phyloP scores from a whole-genome alignment of 2,113 vertebrate genomes.

The Dascyllus trimaculatus region DNA sequence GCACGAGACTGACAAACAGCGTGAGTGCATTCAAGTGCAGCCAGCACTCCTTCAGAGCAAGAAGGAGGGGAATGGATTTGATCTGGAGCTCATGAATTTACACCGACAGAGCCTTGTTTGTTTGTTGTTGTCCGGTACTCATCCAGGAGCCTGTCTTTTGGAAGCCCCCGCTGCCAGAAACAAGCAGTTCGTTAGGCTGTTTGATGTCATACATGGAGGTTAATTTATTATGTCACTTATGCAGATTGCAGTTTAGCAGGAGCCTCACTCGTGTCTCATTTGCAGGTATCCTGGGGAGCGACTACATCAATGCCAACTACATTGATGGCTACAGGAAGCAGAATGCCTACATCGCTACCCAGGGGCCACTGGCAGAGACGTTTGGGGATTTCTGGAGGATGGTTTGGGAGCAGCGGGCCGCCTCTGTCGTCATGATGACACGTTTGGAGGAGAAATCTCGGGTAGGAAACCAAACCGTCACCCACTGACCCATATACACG shows the following conservation, averaged over 20 bases:
- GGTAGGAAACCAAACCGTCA: conserved; percentile 78
- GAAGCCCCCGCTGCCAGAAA: conserved; percentile 37
- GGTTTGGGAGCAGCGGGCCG: conserved; percentile 98
- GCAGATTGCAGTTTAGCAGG: conserved; percentile 52
- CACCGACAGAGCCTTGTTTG: conserved; percentile 65
- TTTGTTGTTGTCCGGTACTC: conserved; percentile 61
- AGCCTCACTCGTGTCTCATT: conserved; percentile 42
- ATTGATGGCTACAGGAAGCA: conserved; percentile 98
- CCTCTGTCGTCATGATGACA: conserved; percentile 99
- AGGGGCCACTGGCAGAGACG: conserved; percentile 95
- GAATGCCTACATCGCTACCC: conserved; percentile 98
- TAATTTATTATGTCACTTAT: conserved; percentile 54
- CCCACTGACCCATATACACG: conserved; percentile 27
- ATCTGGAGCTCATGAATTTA: conserved; percentile 73
- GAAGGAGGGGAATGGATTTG: conserved; percentile 66
- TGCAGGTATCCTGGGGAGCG: conserved; percentile 93
- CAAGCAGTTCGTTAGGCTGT: conserved; percentile 39
- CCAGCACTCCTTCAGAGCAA: conserved; percentile 59
- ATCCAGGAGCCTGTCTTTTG: conserved; percentile 47
- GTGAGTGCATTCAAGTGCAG: conserved; percentile 68
- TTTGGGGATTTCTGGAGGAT: conserved; percentile 99
- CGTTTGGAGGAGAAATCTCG: conserved; percentile 95
- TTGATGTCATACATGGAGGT: conserved; percentile 59
- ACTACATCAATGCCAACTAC: conserved; percentile 99
- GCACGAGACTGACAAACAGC: conserved; percentile 74